Evolutionary conservation across 2,888 invertebrate species (phyloP), one percentile per base, ranked within the genome.

Genomic region (Caenorhabditis sinica): DNA sequence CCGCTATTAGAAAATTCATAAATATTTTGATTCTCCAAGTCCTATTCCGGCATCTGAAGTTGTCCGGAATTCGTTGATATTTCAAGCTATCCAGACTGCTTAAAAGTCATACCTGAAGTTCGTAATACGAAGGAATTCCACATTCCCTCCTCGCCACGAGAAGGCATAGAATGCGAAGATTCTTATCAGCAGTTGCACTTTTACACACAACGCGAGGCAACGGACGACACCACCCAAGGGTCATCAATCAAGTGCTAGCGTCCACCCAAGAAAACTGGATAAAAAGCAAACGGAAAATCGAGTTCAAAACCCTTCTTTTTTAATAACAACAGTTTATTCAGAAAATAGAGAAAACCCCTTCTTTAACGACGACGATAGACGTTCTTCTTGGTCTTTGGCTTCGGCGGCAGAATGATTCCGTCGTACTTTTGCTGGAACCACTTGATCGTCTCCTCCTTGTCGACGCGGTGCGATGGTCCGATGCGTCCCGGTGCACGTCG

Each of bases 381-480:
- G 69, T 74, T 80, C 66, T 65, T 83, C 83, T 86, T 86, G 51
- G 85, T 89, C 86, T 91, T 91, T 49, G 91, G 91, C 95, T 96
- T 97, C 94, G 96, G 96, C 89, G 96, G 95, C 92, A 97, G 95
- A 94, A 97, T 97, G 94, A 97, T 96, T 94, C 97, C 97, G 94
- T 97, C 97, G 93, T 97, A 97, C 95, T 98, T 99, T 95, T 97
- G 97, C 94, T 99, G 99, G 96, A 99, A 99, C 98, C 99, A 99
- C 94, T 99, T 99, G 96, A 99, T 98, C 90, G 98, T 96, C 93
- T 99, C 98, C 94, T 99, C 99, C 94, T 97, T 98, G 81, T 95
- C 96, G 90, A 99, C 95, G 92, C 96, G 95, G 94, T 99, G 99
- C 85, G 95, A 95, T 94, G 96, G 96, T 83, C 99, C 99, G 93